Base-by-base conservation (phyloP, 2,113 vertebrate genomes). In the Heterotilapia buettikoferi region DNA sequence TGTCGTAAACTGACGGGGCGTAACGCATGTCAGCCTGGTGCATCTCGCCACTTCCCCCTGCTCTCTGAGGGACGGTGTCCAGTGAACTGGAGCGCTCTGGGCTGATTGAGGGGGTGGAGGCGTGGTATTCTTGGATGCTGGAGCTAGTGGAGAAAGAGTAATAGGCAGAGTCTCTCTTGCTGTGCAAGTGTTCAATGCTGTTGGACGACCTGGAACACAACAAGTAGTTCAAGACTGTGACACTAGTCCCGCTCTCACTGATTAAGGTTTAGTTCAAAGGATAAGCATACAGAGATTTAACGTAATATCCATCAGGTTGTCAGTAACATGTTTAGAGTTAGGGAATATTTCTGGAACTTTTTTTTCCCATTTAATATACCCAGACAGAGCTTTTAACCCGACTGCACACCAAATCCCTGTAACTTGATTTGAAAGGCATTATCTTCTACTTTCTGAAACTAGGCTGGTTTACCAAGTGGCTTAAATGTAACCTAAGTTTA, bases 101-200 rank as follows among this genome's bases (percentile, higher is more conserved):
- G 92, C 93, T 84, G 10, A 95, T 92, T 0, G 95, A 89, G 1
- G 97, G 95, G 47, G 84, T 88, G 13, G 96, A 94, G 0, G 92
- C 86, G 0, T 97, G 96, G 82, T 98, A 99, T 87, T 99, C 99
- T 0, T 98, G 97, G 85, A 98, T 97, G 91, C 98, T 99, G 13
- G 98, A 98, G 86, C 97, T 98, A 89, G 98, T 98, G 85, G 99
- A 99, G 94, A 99, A 99, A 82, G 99, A 99, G 89, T 98, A 98
- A 89, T 99, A 99, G 4, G 99, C 98, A 0, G 99, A 99, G 94
- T 99, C 99, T 50, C 98, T 97, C 93, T 99, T 99, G 97, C 95
- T 98, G 95, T 99, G 98, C 54, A 98, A 95, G 90, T 98, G 98
- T 92, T 99, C 98, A 4, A 98, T 98, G 96, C 98, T 99, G 94